Base-by-base conservation (phyloP, 1,140 invertebrate species). In the Drosophila melanica region DNA sequence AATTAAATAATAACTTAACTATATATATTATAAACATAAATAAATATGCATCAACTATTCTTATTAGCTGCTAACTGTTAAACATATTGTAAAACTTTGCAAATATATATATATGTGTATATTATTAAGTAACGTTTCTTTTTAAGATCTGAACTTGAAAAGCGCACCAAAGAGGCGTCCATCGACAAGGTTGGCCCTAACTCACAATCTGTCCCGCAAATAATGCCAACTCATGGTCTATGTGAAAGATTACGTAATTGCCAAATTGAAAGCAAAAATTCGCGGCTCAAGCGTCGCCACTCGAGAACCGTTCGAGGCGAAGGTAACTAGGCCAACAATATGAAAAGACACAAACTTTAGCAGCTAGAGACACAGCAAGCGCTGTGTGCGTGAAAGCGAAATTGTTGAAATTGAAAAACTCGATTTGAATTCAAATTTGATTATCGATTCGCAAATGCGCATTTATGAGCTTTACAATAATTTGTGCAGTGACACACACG, bases 301-400 rank as follows among this genome's bases (percentile, higher is more conserved):
- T 87, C 76, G 84, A 87, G 82, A 87, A 87, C 80, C 76, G 63
- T 54, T 54, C 20, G 53, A 54, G 42, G 57, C 51, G 73, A 82
- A 79, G 65, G 78, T 79, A 87, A 87, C 79, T 89, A 75, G 84
- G 84, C 70, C 85, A 87, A 72, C 59, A 64, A 30, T 23, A 63
- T 45, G n/a, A 42, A 48, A 67, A 68, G 63, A 60, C 54, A 71
- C 45, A 81, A 53, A 66, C 75, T 54, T 35, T 51, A 55, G 54
- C 8, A 65, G 30, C n/a, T 20, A 74, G 45, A 53, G 23, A 41
- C 9, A 59, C 10, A 16, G 39, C 57, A 65, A 16, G 51, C 47
- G 3, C 2, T 23, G 1, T 64, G 7, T 20, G 20, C 82, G 84
- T 80, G 84, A 89, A 89, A 89, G 84, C 79, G 75, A 82, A 62